Base-by-base conservation (phyloP, 2,888 invertebrate species). In the Troilus luridus region DNA sequence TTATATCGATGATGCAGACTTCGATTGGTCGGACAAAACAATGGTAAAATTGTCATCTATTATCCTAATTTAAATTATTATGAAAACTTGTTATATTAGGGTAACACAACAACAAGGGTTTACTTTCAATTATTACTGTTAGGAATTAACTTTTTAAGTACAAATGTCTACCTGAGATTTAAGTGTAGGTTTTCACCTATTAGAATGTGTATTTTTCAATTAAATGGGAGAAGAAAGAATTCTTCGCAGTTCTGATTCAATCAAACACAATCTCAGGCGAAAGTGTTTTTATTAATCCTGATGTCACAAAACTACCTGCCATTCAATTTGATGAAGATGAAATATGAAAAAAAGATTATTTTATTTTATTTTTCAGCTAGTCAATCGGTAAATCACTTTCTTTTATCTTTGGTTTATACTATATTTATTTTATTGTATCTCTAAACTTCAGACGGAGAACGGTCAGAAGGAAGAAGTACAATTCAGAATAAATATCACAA, bases 21-120 rank as follows among this genome's bases (percentile, higher is more conserved):
- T 98, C 95, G 98, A 98, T 95, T 98, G 98, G 98, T 98, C 98
- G 95, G 98, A 98, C 95, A 98, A 98, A 94, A 95, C 95, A 92
- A 95, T 95, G 95, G 95, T 95, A 94, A 94, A 95, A 94, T 90
- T 64, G 54, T 54, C 17, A 27, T 90, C 41, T n/a, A 56, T 88
- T 27, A 24, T 6, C 12, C 12, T 67, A 24, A 67, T n/a, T 5
- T 67, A 67, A 0, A 41, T 41, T 17, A 41, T 77, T 19, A 27
- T 67, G 67, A 67, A 14, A 2, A 19, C 12, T 14, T n/a, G 14
- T 67, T 24, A 14, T 24, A 67, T 27, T 67, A 12, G 24, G 27
- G 27, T 14, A 12, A 14, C 6, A 24, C 27, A 67, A 24, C 24
- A 67, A 64, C 11, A n/a, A 64, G 24, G 3, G 10, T 62, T 21